Evolutionary conservation across 2,888 invertebrate species (phyloP), one percentile per base, ranked within the genome.

Genomic region (Xylocampa areola): DNA sequence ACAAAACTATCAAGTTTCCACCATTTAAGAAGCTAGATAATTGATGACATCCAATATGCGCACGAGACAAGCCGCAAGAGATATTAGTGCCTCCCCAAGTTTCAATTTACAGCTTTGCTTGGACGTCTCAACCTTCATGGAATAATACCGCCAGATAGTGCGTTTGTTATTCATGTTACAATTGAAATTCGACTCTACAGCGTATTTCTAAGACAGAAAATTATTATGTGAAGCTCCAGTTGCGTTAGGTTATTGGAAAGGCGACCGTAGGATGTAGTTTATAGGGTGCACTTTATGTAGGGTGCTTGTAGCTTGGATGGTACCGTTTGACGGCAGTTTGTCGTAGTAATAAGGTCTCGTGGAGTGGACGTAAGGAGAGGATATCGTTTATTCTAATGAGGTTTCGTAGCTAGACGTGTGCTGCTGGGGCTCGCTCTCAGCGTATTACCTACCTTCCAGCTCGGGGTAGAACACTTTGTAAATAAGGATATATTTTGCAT

Each of bases 331-430:
- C 89, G 88, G 91, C 89, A 91, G 90, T 93, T 93, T 92, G 92
- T 92, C 87, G 91, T 84, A 88, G 90, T 93, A 94, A 93, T 93
- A 93, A 92, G 92, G 91, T 90, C 91, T 91, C 88, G 85, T 85
- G 84, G 87, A 92, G 91, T 93, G 93, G 92, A 92, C 93, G 91
- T 89, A 89, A 91, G 90, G 87, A 92, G 89, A 91, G 92, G 91
- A 93, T 92, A 93, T 94, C 93, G 92, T 93, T 93, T 93, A 94
- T 94, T 94, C 93, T 94, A 92, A 94, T 93, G 93, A 94, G 91
- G 90, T 89, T 90, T 87, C 86, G 84, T 77, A 68, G 75, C 63
- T 71, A 80, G 80, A 81, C 79, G 80, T 76, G 80, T 76, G 84
- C 82, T 86, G 77, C 80, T 45, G 75, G 78, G 79, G 82, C 80